Percentiles rank a stretch among this genome's conserved stretches.
Conservation (phyloP, 2,888 invertebrate species). For the Pegoplata infirma region DNA sequence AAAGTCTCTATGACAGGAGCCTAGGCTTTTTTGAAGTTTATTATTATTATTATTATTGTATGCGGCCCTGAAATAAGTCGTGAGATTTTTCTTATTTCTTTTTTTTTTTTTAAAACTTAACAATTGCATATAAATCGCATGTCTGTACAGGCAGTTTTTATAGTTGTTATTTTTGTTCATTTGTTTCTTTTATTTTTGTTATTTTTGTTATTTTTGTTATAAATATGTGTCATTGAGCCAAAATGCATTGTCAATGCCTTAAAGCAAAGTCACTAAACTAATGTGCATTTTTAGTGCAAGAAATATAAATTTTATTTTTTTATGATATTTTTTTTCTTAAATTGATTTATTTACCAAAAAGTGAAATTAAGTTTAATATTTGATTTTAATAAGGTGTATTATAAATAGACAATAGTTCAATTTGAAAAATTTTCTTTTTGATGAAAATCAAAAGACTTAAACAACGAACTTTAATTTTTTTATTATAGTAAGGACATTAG, state of each 20-base stretch:
- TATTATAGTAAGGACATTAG: no score
- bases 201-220: constrained; percentile 30
- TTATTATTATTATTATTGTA: no score
- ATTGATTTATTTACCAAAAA: constrained; percentile 57
- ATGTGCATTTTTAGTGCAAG: constrained; percentile 29
- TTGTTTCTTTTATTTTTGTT: constrained; percentile 35
- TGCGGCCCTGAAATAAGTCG: constrained; percentile 50
- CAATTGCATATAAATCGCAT: constrained; percentile 57
- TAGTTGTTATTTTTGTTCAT: no score
- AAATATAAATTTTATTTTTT: constrained; percentile 22
- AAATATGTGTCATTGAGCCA: constrained; percentile 65
- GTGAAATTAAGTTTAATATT: constrained; percentile 50
- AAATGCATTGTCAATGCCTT: constrained; percentile 54
- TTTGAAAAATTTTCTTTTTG: no score
- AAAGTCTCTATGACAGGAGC: constrained; percentile 23
- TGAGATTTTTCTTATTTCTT: constrained; percentile 52
- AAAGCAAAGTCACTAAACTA: constrained; percentile 54
- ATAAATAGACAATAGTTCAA: no score
- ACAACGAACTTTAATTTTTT: no score
- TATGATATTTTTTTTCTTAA: no score
- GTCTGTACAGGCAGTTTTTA: no score
- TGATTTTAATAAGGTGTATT: constrained; percentile 33
- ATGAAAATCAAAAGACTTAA: no score
- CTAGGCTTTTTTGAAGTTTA: constrained; percentile 18
- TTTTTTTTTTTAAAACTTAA: constrained; percentile 24